phyloP scores from a whole-genome alignment of 2,113 vertebrate genomes.

The Psephotus haematonotus region DNA sequence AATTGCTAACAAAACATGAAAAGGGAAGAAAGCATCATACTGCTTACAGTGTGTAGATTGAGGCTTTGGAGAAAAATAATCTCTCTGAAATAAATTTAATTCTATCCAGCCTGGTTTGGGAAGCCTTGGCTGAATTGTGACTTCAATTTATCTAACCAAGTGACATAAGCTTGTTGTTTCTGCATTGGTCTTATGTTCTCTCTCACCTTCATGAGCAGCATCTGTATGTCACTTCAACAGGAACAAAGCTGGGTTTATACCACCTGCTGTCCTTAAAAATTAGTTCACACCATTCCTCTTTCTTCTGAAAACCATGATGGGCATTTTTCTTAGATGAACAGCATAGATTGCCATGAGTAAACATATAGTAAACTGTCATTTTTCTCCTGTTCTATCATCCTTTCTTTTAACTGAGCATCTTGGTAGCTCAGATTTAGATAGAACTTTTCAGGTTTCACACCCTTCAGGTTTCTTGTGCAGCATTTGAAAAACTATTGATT shows the following conservation, averaged over 20 bases:
- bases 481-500: not conserved
- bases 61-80: not conserved
- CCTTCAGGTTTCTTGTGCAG: not conserved
- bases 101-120: not conserved
- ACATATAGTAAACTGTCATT: not conserved
- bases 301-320: not conserved
- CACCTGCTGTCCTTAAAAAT: accelerated
- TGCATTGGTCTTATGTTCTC: not conserved
- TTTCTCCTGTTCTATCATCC: not conserved
- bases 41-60: not conserved
- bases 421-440: not conserved
- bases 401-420: not conserved
- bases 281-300: not conserved
- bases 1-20: not conserved
- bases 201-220: not conserved
- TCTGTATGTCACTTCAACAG: not conserved
- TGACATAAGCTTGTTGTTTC: not conserved
- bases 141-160: not conserved
- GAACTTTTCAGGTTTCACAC: not conserved
- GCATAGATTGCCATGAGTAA: not conserved
- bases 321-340: not conserved
- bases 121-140: not conserved
- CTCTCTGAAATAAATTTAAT: not conserved
- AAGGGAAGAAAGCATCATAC: not conserved
- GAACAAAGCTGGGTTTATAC: not conserved